A percentile compares a stretch with the other conserved stretches of the same genome.
These are phyloP conservation scores for Climacteris rufus DNA, from an alignment of 2,113 vertebrate species.

Conservation along the genomic window DNA sequence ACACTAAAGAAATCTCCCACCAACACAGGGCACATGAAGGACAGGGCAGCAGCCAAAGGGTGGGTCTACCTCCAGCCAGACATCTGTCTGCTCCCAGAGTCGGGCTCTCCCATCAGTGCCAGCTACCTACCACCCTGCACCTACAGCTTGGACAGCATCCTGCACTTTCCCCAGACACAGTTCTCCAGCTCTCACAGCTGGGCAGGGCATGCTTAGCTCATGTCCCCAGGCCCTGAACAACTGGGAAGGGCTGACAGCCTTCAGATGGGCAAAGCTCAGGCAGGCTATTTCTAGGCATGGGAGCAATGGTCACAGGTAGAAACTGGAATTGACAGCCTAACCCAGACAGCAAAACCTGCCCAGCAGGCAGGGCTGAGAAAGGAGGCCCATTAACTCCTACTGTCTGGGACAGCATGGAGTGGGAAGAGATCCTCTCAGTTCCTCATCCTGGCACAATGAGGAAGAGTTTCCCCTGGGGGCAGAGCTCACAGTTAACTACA, in stretches of 20 bases:
- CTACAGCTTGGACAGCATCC: neutral
- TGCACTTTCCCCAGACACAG: neutral
- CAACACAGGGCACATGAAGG: fast-evolving
- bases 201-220: neutral
- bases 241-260: neutral
- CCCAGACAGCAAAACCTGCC: neutral
- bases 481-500: neutral
- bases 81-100: neutral
- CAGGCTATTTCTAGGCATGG: neutral
- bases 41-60: neutral
- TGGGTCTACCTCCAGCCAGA: neutral
- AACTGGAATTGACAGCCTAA: neutral
- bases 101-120: neutral
- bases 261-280: neutral
- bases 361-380: neutral
- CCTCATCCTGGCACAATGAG: neutral
- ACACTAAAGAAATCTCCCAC: neutral
- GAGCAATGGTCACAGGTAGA: neutral
- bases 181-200: neutral
- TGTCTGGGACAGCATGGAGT: neutral
- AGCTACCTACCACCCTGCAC: neutral
- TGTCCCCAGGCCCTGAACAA: neutral
- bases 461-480: neutral
- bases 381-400: neutral
- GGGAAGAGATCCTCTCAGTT: neutral